Percentiles rank a stretch among this genome's conserved stretches.
Conservation (phyloP, 2,113 vertebrate species). For the Theristicus caerulescens region DNA sequence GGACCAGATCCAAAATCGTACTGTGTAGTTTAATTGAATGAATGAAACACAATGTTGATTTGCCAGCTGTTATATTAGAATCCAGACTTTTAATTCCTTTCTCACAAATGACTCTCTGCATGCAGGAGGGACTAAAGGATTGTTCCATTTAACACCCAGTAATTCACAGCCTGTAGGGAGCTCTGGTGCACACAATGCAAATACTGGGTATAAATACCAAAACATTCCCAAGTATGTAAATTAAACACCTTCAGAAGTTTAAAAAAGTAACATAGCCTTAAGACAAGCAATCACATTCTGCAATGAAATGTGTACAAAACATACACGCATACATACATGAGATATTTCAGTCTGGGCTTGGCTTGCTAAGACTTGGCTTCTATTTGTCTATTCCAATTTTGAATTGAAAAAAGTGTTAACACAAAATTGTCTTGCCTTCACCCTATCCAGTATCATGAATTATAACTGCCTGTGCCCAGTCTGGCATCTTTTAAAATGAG, state of each 20-base stretch:
- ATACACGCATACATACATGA: neutral
- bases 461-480: neutral
- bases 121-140: neutral
- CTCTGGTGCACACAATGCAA: neutral
- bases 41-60: constrained; percentile 34
- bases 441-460: neutral
- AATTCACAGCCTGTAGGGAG: neutral
- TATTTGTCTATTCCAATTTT: neutral
- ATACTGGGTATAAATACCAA: neutral
- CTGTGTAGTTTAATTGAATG: constrained; percentile 52
- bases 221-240: neutral
- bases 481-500: neutral
- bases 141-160: constrained; percentile 9
- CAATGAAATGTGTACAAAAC: neutral
- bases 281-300: neutral
- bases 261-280: neutral
- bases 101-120: constrained; percentile 29
- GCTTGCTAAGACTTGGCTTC: neutral
- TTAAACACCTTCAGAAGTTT: neutral
- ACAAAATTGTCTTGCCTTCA: neutral
- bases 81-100: constrained; percentile 23
- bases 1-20: neutral
- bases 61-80: constrained; percentile 50
- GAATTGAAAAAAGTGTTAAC: neutral
- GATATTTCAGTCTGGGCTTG: neutral